Evolutionary conservation across 2,113 vertebrate species (phyloP).

Genomic region (Ardeotis arabs): DNA sequence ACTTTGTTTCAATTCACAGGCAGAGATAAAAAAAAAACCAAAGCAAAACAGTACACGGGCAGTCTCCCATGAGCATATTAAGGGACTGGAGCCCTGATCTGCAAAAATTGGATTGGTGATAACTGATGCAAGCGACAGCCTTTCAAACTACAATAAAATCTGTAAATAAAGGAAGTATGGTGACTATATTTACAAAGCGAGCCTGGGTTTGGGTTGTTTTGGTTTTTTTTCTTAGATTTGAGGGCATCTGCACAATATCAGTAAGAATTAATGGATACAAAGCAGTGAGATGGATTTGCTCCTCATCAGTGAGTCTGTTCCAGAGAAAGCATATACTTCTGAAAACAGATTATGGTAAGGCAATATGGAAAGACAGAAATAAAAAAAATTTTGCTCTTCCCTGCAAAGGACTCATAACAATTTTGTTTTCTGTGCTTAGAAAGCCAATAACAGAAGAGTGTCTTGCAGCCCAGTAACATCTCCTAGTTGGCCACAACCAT

Average conservation of each 20-base stretch:
- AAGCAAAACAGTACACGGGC: background rate
- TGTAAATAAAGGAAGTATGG: background rate
- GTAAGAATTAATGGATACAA: background rate
- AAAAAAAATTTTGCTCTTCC: background rate
- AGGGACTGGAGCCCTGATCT: background rate
- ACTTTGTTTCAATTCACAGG: background rate
- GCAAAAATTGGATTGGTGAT: background rate
- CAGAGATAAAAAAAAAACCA: background rate
- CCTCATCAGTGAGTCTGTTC: background rate
- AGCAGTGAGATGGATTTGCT: background rate
- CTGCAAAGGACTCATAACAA: background rate
- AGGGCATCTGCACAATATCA: background rate
- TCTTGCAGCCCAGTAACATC: background rate
- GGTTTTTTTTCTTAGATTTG: background rate
- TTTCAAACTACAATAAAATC: background rate
- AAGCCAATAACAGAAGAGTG: background rate
- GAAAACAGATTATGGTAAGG: background rate
- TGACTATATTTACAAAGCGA: background rate
- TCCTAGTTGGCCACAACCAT: background rate
- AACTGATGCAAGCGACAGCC: background rate
- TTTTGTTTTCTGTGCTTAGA: background rate
- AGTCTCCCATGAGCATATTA: background rate
- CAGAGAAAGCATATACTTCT: background rate
- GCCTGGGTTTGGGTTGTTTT: rapidly evolving
- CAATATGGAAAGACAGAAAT: background rate